Evolutionary conservation across 2,113 vertebrate genomes (phyloP).

Genomic region (Proterorhinus semilunaris): DNA sequence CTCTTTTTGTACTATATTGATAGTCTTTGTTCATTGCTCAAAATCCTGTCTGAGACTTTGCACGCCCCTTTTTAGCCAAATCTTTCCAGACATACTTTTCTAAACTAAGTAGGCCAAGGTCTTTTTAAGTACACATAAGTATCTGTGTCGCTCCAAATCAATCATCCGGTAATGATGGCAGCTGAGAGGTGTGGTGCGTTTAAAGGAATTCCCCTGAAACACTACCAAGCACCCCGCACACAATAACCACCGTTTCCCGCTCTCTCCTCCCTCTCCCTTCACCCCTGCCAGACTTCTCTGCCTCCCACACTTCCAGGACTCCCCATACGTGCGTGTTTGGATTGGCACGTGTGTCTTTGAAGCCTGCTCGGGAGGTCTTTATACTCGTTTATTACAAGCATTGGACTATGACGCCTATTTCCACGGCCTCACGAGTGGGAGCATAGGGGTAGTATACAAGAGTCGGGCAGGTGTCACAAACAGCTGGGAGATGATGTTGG

Average conservation of each 20-base stretch:
- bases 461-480: constrained; percentile 27
- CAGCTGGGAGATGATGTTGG: constrained; percentile 40
- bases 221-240: constrained; percentile 31
- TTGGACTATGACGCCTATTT: constrained; percentile 71
- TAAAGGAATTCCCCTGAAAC: constrained; percentile 67
- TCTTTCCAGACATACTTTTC: constrained; percentile 21
- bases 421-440: constrained; percentile 28
- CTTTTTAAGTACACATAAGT: constrained; percentile 8
- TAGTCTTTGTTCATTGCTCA: background rate
- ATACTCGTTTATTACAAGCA: constrained; percentile 64
- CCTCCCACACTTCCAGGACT: constrained; percentile 37
- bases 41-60: background rate
- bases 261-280: constrained; percentile 56
- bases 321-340: constrained; percentile 16
- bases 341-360: constrained; percentile 47
- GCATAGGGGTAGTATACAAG: constrained; percentile 8
- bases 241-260: background rate
- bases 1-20: no score
- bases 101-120: constrained; percentile 40
- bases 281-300: constrained; percentile 46
- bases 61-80: constrained; percentile 2
- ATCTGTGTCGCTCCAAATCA: constrained; percentile 43
- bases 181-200: constrained; percentile 40
- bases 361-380: constrained; percentile 38
- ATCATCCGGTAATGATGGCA: constrained; percentile 53